Evolutionary conservation across 2,888 invertebrate species (phyloP).

Genomic region (Polydrusus cervinus): DNA sequence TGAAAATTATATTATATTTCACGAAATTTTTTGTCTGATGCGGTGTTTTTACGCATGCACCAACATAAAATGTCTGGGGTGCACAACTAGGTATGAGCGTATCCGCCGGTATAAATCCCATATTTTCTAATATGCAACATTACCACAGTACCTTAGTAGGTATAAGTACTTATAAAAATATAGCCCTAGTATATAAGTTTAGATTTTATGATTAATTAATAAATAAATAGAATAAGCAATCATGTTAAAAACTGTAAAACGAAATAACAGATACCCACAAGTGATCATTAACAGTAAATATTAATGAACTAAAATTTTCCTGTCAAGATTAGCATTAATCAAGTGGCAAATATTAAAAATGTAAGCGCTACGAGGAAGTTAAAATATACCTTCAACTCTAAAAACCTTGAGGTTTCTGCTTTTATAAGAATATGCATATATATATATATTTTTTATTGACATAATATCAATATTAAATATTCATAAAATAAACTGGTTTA

Average conservation of each 20-base stretch:
- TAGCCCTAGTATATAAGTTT: background rate
- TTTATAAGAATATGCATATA: conserved; percentile 23
- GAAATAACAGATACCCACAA: conserved; percentile 23
- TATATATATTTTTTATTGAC: conserved; percentile 19
- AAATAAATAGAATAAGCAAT: conserved; percentile 9
- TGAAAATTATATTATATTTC: too few relatives aligned
- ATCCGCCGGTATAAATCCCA: too few relatives aligned
- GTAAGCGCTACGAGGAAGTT: conserved; percentile 28
- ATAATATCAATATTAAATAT: conserved; percentile 19
- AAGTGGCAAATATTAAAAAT: conserved; percentile 22
- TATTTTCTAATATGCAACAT: too few relatives aligned
- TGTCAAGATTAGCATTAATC: conserved; percentile 28
- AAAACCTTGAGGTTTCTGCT: conserved; percentile 30
- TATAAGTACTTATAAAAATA: too few relatives aligned
- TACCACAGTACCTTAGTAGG: too few relatives aligned
- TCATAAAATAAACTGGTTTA: conserved; percentile 9
- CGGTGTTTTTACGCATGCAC: too few relatives aligned
- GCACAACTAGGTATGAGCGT: too few relatives aligned
- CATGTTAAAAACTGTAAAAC: conserved; percentile 21
- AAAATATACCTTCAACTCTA: conserved; percentile 21
- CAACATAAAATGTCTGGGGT: too few relatives aligned
- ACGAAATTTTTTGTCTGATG: too few relatives aligned
- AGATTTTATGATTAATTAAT: conserved; percentile 15
- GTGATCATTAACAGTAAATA: conserved; percentile 30
- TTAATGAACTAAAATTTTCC: conserved; percentile 31